Evolutionary conservation across 2,113 vertebrate genomes (phyloP).

Genomic region (Empidonax traillii): DNA sequence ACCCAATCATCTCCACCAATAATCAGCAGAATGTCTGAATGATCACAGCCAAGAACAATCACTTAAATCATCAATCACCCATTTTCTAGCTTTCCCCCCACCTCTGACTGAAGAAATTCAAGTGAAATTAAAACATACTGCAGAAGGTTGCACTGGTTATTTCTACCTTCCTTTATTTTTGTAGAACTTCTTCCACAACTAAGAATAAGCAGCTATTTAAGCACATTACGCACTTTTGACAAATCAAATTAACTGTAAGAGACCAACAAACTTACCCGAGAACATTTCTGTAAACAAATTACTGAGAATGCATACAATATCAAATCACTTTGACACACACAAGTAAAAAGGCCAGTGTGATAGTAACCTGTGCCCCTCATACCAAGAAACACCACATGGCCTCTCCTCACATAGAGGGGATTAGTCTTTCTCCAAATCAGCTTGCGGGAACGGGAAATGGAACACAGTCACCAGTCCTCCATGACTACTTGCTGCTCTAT

Average conservation of each 20-base stretch:
- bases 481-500: not conserved
- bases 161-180: not conserved
- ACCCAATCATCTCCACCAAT: not conserved
- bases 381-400: not conserved
- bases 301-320: not conserved
- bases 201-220: not conserved
- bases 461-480: not conserved
- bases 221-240: not conserved
- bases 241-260: not conserved
- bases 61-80: not conserved
- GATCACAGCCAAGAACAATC: not conserved
- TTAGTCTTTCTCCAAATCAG: not conserved
- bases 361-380: not conserved
- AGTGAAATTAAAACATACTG: not conserved
- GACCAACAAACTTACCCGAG: not conserved
- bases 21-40: not conserved
- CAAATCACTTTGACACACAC: not conserved
- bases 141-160: not conserved
- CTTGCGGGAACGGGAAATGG: not conserved
- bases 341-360: not conserved
- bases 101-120: not conserved
- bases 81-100: not conserved
- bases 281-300: not conserved
- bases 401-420: not conserved
- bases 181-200: not conserved